Base-by-base conservation (phyloP, 2,888 invertebrate genomes). In the Diplolepis rosae region DNA sequence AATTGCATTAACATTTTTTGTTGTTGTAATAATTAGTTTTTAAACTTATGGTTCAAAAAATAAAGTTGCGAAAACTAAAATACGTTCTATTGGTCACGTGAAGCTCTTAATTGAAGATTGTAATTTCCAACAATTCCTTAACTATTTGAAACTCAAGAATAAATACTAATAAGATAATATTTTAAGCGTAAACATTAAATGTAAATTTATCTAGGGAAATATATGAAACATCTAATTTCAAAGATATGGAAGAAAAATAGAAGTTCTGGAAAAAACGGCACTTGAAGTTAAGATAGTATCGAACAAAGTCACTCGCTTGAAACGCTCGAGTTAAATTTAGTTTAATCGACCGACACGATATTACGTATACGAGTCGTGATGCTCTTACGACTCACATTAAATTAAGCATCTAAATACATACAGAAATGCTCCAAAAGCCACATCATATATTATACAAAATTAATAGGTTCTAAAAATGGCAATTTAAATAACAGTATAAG, bases 301-400 rank as follows among this genome's bases (percentile, higher is more conserved):
- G 45, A 45, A 45, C 18, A 9, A 45, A 45, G 18, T 18, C 18
- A 45, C 45, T 45, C 18, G 45, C 18, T 45, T 45, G 45, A 45
- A 45, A 45, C 18, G 45, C 45, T 22, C 3, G 45, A 45, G 45
- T 45, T 45, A 45, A 18, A 45, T 45, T 45, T 45, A 45, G 45
- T 54, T 54, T 22, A 39, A 61, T 61, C 61, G 61, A 61, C 24
- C 39, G 61, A 61, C 61, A 35, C 39, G 7, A 24, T 35, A 39
- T 61, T 35, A 61, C 35, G 27, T 50, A 27, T 50, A 22, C 50
- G 50, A 50, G 50, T 50, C 27, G 24, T 27, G 24, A 52, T 52
- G 52, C 28, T 52, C 52, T 52, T 61, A 39, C 18, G 22, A 56
- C 56, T 32, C 30, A 24, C 61, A 61, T 61, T 61, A 24, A 61